Conservation (phyloP, 1,140 invertebrate genomes). For the Marisa cornuarietis region DNA sequence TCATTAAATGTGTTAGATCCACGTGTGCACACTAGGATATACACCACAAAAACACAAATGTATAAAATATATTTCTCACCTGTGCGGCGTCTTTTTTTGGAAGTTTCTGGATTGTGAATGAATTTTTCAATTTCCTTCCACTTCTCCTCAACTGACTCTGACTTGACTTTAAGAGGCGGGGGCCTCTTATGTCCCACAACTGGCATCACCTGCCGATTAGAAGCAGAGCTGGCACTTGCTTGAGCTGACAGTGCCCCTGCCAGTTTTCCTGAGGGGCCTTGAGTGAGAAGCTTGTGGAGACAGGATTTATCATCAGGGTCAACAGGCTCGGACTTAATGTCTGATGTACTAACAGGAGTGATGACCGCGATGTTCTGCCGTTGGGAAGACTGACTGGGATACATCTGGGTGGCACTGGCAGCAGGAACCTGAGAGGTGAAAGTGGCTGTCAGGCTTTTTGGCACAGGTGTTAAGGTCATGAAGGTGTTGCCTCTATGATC, state of each 20-base stretch:
- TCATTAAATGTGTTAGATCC: too few relatives aligned
- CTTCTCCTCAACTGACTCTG: conserved; percentile 46
- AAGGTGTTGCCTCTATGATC: too few relatives aligned
- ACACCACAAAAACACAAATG: too few relatives aligned
- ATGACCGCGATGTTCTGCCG: conserved; percentile 8
- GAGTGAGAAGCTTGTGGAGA: conserved; percentile 15
- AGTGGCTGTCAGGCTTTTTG: too few relatives aligned
- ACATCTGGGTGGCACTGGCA: too few relatives aligned
- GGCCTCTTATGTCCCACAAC: conserved; percentile 15
- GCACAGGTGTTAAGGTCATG: too few relatives aligned
- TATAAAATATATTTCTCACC: conserved; percentile 32
- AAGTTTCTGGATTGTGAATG: conserved; percentile 71
- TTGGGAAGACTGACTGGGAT: too few relatives aligned
- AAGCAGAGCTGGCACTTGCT: neutral
- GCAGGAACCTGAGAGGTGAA: too few relatives aligned
- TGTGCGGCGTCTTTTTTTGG: conserved; percentile 77
- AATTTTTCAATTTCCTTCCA: conserved; percentile 62
- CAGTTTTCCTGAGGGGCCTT: neutral
- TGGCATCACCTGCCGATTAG: conserved; percentile 11
- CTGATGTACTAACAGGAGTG: conserved; percentile 2
- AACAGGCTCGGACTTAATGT: conserved; percentile 13
- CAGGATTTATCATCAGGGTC: conserved; percentile 6
- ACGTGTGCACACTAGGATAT: too few relatives aligned
- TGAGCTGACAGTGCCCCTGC: neutral
- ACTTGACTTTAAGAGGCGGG: conserved; percentile 10